Conservation (phyloP, 1,140 invertebrate genomes). For the Formica selysi region DNA sequence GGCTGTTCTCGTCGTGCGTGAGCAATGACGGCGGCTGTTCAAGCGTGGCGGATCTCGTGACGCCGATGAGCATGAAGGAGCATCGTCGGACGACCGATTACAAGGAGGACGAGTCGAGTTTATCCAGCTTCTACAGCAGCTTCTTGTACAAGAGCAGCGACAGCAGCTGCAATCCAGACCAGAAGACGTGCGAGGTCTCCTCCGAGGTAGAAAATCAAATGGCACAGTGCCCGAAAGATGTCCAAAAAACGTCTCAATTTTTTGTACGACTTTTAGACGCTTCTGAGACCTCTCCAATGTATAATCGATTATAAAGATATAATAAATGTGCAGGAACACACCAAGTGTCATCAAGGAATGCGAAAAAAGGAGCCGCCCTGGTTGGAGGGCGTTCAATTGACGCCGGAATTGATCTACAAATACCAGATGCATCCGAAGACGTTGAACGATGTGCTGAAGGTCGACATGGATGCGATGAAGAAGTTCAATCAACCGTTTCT, state of each 20-base stretch:
- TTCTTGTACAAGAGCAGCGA: slow-evolving; percentile 82
- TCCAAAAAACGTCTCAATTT: neutral
- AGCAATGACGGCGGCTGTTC: slow-evolving; percentile 76
- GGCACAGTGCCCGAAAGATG: neutral
- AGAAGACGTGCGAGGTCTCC: slow-evolving; percentile 49
- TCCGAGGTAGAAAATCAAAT: slow-evolving; percentile 48
- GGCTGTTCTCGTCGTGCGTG: slow-evolving; percentile 75
- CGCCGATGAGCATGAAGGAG: slow-evolving; percentile 50
- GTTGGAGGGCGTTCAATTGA: slow-evolving; percentile 89
- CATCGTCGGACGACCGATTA: slow-evolving; percentile 71
- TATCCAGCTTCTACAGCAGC: slow-evolving; percentile 85
- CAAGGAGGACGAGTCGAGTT: slow-evolving; percentile 82
- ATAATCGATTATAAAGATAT: neutral
- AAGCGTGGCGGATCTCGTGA: slow-evolving; percentile 69
- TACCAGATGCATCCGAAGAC: slow-evolving; percentile 89
- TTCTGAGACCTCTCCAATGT: neutral
- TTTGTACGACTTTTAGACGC: neutral
- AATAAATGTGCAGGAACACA: slow-evolving; percentile 45
- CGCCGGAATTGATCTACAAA: slow-evolving; percentile 89
- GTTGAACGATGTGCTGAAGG: slow-evolving; percentile 89
- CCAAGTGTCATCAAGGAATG: slow-evolving; percentile 67
- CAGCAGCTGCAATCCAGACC: slow-evolving; percentile 79
- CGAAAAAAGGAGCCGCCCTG: slow-evolving; percentile 87
- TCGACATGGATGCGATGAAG: slow-evolving; percentile 89
- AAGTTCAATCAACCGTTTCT: slow-evolving; percentile 88